These are phyloP conservation scores for Philhelius pedissequus DNA, from an alignment of 2,888 invertebrate genomes.

Conservation along the genomic window DNA sequence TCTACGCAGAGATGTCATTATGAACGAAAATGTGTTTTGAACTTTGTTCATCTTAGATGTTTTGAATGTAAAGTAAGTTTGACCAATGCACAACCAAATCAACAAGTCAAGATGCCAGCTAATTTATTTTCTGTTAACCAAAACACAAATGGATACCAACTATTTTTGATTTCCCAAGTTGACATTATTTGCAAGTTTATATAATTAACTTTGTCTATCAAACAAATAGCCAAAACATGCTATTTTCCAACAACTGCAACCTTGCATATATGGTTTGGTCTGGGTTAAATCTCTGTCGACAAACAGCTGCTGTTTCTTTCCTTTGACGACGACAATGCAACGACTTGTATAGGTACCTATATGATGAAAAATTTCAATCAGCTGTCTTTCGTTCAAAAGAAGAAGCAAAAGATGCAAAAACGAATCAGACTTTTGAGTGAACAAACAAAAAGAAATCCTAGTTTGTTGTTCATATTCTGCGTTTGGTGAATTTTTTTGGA, in stretches of 20 bases:
- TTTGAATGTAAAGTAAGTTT: no score
- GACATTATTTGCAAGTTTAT: neutral
- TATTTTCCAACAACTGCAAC: neutral
- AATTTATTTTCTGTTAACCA: neutral
- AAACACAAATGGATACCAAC: neutral
- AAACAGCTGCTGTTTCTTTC: neutral
- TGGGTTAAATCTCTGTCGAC: neutral
- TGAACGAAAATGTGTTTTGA: no score
- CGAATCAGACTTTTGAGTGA: neutral
- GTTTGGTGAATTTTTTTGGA: conserved; percentile 34
- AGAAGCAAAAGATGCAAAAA: neutral
- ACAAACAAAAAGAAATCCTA: neutral
- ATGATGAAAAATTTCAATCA: conserved; percentile 55
- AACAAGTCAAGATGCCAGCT: neutral
- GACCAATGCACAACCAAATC: neutral
- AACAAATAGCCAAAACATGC: neutral
- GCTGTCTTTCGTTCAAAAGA: conserved; percentile 30
- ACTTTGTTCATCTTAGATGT: no score
- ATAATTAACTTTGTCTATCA: conserved; percentile 38
- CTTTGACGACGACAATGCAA: conserved; percentile 3
- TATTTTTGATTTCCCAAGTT: neutral
- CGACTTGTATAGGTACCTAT: neutral
- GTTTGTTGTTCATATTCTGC: neutral
- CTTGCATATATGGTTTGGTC: no score
- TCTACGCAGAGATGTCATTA: no score